phyloP scores from a whole-genome alignment of 1,140 invertebrate species.

The Bombus terrestris region DNA sequence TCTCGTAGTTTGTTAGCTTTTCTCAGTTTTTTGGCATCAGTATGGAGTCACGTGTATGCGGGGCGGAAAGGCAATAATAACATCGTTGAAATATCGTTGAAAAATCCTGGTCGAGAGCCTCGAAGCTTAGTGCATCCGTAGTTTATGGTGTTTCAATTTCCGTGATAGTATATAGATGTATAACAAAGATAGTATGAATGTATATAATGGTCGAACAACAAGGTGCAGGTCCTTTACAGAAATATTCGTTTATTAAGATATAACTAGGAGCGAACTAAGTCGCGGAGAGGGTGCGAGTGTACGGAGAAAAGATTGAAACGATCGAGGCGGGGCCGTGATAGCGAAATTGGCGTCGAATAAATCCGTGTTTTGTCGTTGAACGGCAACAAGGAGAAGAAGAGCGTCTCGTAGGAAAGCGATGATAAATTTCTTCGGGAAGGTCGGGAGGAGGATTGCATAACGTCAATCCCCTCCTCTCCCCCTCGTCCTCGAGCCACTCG shows the following conservation, averaged over 20 bases:
- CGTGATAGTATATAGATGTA: not conserved
- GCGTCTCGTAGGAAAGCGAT: constrained; percentile 33
- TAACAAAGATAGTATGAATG: not conserved
- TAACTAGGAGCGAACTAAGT: not conserved
- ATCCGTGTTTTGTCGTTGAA: not conserved
- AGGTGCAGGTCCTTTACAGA: not conserved
- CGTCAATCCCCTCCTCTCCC: constrained; percentile 35
- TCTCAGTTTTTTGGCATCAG: not conserved
- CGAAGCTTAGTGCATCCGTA: not conserved
- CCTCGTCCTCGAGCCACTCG: constrained; percentile 6
- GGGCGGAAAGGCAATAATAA: not conserved
- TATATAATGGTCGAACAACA: not conserved
- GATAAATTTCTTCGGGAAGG: constrained; percentile 69
- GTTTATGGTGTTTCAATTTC: not conserved
- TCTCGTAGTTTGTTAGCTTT: not conserved
- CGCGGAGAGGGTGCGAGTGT: not conserved
- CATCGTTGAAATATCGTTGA: not conserved
- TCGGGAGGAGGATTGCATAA: constrained; percentile 75
- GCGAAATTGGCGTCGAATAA: not conserved
- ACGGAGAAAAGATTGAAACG: not conserved
- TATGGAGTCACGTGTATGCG: not conserved
- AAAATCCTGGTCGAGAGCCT: no score
- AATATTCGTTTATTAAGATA: not conserved
- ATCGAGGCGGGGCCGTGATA: constrained; percentile 30
- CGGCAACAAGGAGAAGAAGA: not conserved